Percentiles rank a stretch among this genome's conserved stretches.
Conservation (phyloP, 2,888 invertebrate genomes). For the Campaea margaritaria region DNA sequence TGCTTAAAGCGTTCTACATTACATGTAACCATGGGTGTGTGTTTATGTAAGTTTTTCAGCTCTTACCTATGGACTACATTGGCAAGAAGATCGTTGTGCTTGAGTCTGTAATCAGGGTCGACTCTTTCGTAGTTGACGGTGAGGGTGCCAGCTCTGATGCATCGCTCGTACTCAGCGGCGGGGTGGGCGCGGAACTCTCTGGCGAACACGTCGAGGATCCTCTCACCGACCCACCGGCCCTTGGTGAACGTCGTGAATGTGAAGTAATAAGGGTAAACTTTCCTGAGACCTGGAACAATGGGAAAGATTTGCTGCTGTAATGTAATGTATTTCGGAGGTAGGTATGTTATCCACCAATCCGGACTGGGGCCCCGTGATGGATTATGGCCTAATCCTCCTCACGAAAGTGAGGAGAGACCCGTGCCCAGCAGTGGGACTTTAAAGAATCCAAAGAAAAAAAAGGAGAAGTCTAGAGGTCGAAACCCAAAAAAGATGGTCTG, state of each 20-base stretch:
- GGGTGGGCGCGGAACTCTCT: constrained; percentile 97
- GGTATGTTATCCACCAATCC: too few species aligned
- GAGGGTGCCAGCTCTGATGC: constrained; percentile 95
- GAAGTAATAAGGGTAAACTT: constrained; percentile 99
- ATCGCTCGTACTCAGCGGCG: constrained; percentile 95
- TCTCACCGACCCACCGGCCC: constrained; percentile 97
- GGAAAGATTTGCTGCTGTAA: too few species aligned
- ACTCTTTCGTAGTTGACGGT: constrained; percentile 97
- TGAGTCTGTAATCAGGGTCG: constrained; percentile 95
- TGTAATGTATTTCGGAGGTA: too few species aligned
- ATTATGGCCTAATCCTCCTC: too few species aligned
- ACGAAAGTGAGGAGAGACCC: too few species aligned
- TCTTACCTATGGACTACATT: constrained; percentile 97
- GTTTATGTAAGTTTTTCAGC: constrained; percentile 2
- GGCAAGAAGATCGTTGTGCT: constrained; percentile 96
- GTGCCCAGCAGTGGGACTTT: too few species aligned
- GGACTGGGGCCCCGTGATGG: too few species aligned
- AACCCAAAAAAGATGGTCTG: too few species aligned
- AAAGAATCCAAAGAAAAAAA: too few species aligned
- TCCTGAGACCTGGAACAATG: constrained; percentile 90
- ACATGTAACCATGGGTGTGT: constrained; percentile 14
- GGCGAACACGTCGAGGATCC: constrained; percentile 96
- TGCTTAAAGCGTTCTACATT: constrained; percentile 48
- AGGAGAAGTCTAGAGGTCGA: too few species aligned
- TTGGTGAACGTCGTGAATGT: constrained; percentile 98